Percentiles rank a stretch among this genome's conserved stretches.
Conservation (phyloP, 2,888 invertebrate species). For the Amblyjoppa fuscipennis region DNA sequence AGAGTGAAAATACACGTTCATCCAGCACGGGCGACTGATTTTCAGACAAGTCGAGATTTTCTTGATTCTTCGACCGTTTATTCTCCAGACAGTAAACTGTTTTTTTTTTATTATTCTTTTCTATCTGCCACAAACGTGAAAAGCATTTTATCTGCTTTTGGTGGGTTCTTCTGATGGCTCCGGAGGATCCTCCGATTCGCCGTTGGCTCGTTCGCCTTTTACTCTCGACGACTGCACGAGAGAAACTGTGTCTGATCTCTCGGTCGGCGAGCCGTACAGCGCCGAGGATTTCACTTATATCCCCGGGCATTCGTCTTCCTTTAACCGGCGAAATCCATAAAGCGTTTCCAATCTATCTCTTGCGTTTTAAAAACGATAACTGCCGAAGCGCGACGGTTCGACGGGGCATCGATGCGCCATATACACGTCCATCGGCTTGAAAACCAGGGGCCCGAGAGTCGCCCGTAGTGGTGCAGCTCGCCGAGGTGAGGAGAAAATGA, state of each 20-base stretch:
- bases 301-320: slow-evolving; percentile 21
- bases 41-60: neutral
- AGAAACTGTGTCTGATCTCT: slow-evolving; percentile 52
- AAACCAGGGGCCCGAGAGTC: slow-evolving; percentile 24
- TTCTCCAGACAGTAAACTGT: neutral
- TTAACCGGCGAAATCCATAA: slow-evolving; percentile 42
- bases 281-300: slow-evolving; percentile 60
- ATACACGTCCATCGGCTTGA: slow-evolving; percentile 60
- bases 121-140: slow-evolving; percentile 9
- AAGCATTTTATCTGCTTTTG: slow-evolving; percentile 46
- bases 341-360: slow-evolving; percentile 49
- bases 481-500: slow-evolving; percentile 57
- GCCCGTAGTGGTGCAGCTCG: neutral
- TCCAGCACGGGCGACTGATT: neutral
- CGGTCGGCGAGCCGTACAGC: slow-evolving; percentile 35
- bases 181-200: slow-evolving; percentile 44
- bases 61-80: neutral
- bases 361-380: slow-evolving; percentile 45
- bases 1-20: no score
- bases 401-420: slow-evolving; percentile 27
- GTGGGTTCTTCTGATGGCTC: slow-evolving; percentile 37
- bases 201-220: slow-evolving; percentile 17
- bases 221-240: slow-evolving; percentile 13
- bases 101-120: neutral
- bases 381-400: neutral